A percentile compares a stretch with the other conserved stretches of the same genome.
Evolutionary conservation across 2,113 vertebrate genomes (phyloP).

Genomic region (Oreotrochilus melanogaster): DNA sequence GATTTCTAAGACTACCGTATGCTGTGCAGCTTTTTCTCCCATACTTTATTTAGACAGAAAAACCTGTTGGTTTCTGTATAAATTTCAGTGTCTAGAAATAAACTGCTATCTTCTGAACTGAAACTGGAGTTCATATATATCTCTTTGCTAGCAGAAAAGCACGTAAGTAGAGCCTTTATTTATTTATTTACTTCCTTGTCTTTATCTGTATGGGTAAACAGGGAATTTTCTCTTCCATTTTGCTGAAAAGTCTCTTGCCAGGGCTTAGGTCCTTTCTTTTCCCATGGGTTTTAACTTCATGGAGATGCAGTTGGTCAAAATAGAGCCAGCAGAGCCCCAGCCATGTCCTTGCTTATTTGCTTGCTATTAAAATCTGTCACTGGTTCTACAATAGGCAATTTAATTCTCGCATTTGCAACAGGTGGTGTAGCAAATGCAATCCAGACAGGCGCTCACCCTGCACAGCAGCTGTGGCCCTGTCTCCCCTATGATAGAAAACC

Average conservation of each 20-base stretch:
- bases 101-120: constrained; percentile 8
- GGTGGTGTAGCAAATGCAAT: constrained; percentile 27
- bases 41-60: constrained; percentile 46
- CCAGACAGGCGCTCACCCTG: not conserved
- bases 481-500: not conserved
- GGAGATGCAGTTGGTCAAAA: not conserved
- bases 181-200: not conserved
- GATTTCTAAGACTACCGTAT: constrained; percentile 30
- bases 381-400: constrained; percentile 4
- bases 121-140: not conserved
- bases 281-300: not conserved
- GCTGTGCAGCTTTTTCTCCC: constrained; percentile 29
- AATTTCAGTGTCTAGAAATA: constrained; percentile 57
- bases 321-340: not conserved
- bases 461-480: constrained; percentile 15
- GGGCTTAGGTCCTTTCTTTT: not conserved
- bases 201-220: not conserved
- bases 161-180: not conserved
- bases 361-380: not conserved
- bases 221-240: not conserved
- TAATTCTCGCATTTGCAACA: constrained; percentile 26
- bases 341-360: not conserved
- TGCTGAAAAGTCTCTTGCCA: not conserved
- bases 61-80: constrained; percentile 35
- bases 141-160: not conserved